Conservation (phyloP, 2,113 vertebrate genomes). For the Alexandromys fortis region DNA sequence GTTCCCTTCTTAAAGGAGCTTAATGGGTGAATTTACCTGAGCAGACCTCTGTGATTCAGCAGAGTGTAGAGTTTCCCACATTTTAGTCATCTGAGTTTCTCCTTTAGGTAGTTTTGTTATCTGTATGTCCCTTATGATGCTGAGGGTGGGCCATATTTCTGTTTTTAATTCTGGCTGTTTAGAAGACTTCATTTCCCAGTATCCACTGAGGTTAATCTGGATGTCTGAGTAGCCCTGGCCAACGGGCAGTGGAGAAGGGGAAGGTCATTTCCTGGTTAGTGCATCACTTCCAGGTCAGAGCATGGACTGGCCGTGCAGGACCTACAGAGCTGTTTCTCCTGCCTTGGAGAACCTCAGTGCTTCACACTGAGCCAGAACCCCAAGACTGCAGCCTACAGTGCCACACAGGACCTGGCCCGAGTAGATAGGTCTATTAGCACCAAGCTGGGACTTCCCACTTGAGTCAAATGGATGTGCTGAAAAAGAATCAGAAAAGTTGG, state of each 20-base stretch:
- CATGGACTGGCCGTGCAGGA: too few relatives aligned
- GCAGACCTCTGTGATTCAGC: background rate
- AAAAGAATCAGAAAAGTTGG: too few relatives aligned
- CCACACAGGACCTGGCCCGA: background rate
- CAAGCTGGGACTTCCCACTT: background rate
- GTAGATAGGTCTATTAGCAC: background rate
- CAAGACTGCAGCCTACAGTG: too few relatives aligned
- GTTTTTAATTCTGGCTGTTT: background rate
- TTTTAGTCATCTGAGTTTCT: background rate
- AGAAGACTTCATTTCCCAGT: background rate
- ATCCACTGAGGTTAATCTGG: background rate
- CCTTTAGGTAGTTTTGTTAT: background rate
- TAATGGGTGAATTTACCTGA: background rate
- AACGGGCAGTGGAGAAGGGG: background rate
- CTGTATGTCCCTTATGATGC: too few relatives aligned
- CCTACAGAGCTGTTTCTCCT: background rate
- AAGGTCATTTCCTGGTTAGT: background rate
- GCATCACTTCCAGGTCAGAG: background rate
- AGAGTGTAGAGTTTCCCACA: background rate
- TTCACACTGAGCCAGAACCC: background rate
- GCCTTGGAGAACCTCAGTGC: background rate
- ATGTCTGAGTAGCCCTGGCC: background rate
- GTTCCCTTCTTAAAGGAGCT: background rate
- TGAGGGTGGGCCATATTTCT: background rate
- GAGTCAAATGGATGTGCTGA: background rate